A percentile compares a stretch with the other conserved stretches of the same genome.
These are phyloP conservation scores for Drosophila bipectinata DNA, from an alignment of 1,140 invertebrate genomes.

Conservation along the genomic window DNA sequence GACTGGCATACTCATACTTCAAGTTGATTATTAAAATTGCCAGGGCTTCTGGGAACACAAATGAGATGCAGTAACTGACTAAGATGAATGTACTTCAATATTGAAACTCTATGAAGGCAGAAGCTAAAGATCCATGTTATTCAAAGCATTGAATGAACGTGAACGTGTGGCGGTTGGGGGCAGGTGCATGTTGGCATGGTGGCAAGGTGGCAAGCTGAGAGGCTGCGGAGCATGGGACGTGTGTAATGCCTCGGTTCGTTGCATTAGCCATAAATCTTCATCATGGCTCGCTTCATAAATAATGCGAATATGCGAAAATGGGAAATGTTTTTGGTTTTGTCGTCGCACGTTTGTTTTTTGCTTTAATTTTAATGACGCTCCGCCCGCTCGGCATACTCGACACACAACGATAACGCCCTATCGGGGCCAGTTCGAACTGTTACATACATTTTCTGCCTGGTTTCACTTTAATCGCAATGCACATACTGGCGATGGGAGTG, in stretches of 20 bases:
- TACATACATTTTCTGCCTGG: conserved; percentile 33
- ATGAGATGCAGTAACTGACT: conserved; percentile 30
- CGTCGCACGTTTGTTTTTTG: conserved; percentile 35
- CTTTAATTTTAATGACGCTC: conserved; percentile 24
- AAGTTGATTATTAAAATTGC: conserved; percentile 59
- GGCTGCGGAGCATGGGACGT: conserved; percentile 7
- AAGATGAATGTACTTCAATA: conserved; percentile 18
- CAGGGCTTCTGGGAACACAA: conserved; percentile 7
- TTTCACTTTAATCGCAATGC: conserved; percentile 25
- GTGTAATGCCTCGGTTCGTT: conserved; percentile 55
- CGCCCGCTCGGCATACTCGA: neutral
- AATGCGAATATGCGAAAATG: conserved; percentile 48
- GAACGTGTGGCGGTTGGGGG: neutral
- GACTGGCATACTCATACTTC: conserved; percentile 44
- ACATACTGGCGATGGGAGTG: conserved; percentile 46
- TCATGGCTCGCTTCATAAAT: conserved; percentile 60
- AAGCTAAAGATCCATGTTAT: too few relatives aligned
- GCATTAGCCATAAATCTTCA: conserved; percentile 74
- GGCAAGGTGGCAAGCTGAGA: neutral
- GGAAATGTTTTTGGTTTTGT: conserved; percentile 37
- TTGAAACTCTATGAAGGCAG: neutral
- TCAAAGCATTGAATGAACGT: too few relatives aligned
- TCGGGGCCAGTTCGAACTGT: neutral
- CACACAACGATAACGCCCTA: neutral
- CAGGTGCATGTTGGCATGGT: neutral